phyloP scores from a whole-genome alignment of 2,797 vertebrate genomes.

The Xyrichtys novacula region DNA sequence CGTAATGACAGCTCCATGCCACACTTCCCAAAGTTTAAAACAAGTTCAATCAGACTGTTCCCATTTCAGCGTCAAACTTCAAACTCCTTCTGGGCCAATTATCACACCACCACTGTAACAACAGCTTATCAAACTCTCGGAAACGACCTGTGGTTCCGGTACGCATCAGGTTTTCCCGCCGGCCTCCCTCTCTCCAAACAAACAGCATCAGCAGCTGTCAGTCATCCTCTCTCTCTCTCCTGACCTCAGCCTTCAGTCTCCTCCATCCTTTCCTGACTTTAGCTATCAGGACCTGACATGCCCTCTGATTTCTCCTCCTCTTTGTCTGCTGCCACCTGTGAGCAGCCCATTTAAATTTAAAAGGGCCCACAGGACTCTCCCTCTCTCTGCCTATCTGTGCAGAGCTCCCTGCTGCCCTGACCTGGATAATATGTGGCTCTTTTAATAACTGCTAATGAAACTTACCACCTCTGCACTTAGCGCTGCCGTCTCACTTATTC shows the following conservation, averaged over 20 bases:
- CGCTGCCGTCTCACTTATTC: slow-evolving; percentile 30
- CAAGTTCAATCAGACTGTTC: too few species aligned
- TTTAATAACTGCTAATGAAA: slow-evolving; percentile 68
- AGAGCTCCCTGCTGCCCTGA: slow-evolving; percentile 43
- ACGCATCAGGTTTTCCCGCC: background rate
- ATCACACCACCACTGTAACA: background rate
- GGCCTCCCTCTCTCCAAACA: background rate
- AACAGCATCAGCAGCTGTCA: slow-evolving; percentile 24
- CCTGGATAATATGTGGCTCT: slow-evolving; percentile 53
- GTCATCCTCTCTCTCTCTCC: slow-evolving; percentile 11
- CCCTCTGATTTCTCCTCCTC: slow-evolving; percentile 35
- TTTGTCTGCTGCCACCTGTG: slow-evolving; percentile 34
- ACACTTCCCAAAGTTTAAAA: too few species aligned
- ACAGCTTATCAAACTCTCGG: background rate
- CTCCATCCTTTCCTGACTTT: slow-evolving; percentile 34
- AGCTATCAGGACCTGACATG: background rate
- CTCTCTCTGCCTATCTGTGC: slow-evolving; percentile 9
- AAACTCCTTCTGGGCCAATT: background rate
- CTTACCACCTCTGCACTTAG: slow-evolving; percentile 43
- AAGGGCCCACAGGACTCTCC: slow-evolving; percentile 53
- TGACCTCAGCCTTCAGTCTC: slow-evolving; percentile 27
- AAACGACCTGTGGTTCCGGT: background rate
- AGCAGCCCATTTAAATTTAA: slow-evolving; percentile 52
- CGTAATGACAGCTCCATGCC: too few species aligned
- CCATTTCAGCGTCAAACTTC: too few species aligned